phyloP scores from a whole-genome alignment of 2,797 vertebrate species.

The Aotus griseimembra region DNA sequence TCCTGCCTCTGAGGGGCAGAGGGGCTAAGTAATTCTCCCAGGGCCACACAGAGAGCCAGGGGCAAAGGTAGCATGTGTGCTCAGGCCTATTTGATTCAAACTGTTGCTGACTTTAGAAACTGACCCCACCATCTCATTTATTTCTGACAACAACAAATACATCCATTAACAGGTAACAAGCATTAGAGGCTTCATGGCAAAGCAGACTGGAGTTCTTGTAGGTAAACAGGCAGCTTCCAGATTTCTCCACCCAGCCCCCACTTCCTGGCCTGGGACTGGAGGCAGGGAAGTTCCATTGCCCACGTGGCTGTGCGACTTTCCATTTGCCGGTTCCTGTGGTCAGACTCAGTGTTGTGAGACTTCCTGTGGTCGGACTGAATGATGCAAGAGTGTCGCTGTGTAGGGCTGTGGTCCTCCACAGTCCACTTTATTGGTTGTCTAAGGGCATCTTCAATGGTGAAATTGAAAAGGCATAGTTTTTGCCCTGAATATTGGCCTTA shows the following conservation, averaged over 20 bases:
- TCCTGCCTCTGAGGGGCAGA: background rate
- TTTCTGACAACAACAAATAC: background rate
- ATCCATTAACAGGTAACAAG: background rate
- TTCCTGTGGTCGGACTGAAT: background rate
- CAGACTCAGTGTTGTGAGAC: rapidly evolving
- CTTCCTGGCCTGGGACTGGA: background rate
- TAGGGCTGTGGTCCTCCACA: rapidly evolving
- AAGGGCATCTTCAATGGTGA: no score
- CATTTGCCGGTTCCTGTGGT: background rate
- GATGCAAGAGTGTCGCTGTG: rapidly evolving
- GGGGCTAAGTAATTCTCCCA: background rate
- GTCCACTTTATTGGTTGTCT: background rate
- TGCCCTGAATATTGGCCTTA: background rate
- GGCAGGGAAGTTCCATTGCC: background rate
- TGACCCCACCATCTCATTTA: background rate
- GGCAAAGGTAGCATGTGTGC: background rate
- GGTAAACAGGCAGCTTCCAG: background rate
- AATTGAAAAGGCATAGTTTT: background rate
- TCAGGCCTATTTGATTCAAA: background rate
- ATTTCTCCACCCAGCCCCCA: background rate
- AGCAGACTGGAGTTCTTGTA: background rate
- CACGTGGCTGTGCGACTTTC: rapidly evolving
- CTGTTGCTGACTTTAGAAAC: background rate
- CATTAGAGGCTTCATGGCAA: background rate
- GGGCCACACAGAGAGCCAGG: background rate